Percentiles rank a stretch among this genome's conserved stretches.
phyloP scores from a whole-genome alignment of 2,888 invertebrate genomes.

The Dicyrtoma fusca region DNA sequence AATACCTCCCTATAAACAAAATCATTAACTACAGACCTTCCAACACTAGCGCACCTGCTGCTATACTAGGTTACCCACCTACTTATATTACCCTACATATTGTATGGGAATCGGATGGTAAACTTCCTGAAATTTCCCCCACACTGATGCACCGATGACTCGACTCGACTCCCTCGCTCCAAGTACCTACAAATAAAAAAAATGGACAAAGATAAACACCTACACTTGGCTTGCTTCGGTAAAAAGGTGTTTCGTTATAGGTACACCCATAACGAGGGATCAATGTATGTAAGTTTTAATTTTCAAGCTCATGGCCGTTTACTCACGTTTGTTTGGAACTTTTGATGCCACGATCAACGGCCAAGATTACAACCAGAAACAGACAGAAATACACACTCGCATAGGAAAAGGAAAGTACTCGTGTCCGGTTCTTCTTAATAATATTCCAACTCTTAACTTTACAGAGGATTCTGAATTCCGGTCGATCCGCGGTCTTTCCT shows the following conservation, averaged over 20 bases:
- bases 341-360: slow-evolving; percentile 24
- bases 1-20: too few relatives aligned
- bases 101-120: slow-evolving; percentile 11
- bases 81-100: not conserved
- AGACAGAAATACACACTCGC: too few relatives aligned
- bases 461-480: not conserved
- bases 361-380: slow-evolving; percentile 1
- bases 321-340: not conserved
- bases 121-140: slow-evolving; percentile 13
- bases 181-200: not conserved
- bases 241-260: too few relatives aligned
- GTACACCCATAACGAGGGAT: too few relatives aligned
- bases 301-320: not conserved
- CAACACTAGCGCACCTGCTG: too few relatives aligned
- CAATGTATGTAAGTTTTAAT: too few relatives aligned
- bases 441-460: too few relatives aligned
- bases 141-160: too few relatives aligned
- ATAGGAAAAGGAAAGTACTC: slow-evolving; percentile 9
- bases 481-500: too few relatives aligned
- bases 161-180: too few relatives aligned
- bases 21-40: too few relatives aligned
- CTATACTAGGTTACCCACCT: too few relatives aligned
- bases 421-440: slow-evolving; percentile 32
- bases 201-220: not conserved
- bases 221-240: not conserved